Evolutionary conservation across 2,797 vertebrate species (phyloP).

Genomic region (Argentina silus): DNA sequence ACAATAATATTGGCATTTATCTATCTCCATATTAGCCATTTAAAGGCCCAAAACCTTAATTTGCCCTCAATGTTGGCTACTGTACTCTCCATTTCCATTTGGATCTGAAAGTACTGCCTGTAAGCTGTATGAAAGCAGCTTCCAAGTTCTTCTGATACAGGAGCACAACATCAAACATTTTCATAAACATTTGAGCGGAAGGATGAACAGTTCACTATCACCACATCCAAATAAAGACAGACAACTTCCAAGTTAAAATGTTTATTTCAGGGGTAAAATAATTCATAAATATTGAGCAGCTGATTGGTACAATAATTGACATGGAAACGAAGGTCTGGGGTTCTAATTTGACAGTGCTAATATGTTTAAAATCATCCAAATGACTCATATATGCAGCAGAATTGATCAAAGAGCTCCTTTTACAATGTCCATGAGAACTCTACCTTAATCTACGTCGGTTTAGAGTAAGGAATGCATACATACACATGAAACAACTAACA

Average conservation of each 20-base stretch:
- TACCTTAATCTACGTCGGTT: neutral
- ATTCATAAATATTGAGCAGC: slow-evolving; percentile 71
- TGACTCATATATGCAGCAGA: neutral
- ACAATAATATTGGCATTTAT: no score
- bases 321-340: neutral
- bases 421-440: neutral
- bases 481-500: neutral
- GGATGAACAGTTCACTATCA: no score
- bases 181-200: no score
- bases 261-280: slow-evolving; percentile 68
- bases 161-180: no score
- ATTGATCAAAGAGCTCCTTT: neutral
- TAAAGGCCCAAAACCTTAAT: no score
- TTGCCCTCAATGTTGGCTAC: no score
- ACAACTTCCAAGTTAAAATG: slow-evolving; percentile 41
- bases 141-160: no score
- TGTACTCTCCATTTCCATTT: no score
- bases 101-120: no score
- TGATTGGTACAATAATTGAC: slow-evolving; percentile 22
- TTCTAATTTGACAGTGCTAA: neutral
- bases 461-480: neutral
- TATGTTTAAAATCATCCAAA: neutral
- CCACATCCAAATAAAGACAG: neutral
- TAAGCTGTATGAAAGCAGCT: no score
- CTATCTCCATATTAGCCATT: no score